Conservation (phyloP, 2,888 invertebrate genomes). For the Agrotis clavis region DNA sequence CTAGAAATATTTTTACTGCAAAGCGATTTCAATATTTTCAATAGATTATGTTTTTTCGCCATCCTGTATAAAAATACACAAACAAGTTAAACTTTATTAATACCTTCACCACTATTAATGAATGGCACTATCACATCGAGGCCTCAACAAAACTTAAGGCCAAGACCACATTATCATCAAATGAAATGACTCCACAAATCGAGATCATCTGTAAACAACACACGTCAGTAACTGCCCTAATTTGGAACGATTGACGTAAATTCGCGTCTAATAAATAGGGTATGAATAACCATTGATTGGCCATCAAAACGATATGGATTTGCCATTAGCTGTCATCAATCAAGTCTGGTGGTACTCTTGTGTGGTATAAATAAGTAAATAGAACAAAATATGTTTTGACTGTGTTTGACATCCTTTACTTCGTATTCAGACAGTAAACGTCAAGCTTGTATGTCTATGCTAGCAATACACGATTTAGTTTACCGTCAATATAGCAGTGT, state of each 20-base stretch:
- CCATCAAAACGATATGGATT: slow-evolving; percentile 54
- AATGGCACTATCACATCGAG: slow-evolving; percentile 1
- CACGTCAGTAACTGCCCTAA: slow-evolving; percentile 58
- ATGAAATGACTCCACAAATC: slow-evolving; percentile 38
- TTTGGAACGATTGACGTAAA: slow-evolving; percentile 70
- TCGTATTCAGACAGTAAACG: background rate
- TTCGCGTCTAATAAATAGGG: slow-evolving; percentile 42
- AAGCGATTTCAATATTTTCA: too few species aligned
- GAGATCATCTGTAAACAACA: slow-evolving; percentile 41
- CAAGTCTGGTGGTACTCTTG: slow-evolving; percentile 41
- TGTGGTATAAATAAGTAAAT: slow-evolving; percentile 10
- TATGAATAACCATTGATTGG: slow-evolving; percentile 54
- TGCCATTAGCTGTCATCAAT: slow-evolving; percentile 67
- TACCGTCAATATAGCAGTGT: too few species aligned
- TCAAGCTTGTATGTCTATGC: too few species aligned
- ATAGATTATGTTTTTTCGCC: too few species aligned
- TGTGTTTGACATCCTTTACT: background rate
- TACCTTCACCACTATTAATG: too few species aligned
- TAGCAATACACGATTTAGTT: too few species aligned
- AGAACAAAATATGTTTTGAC: background rate
- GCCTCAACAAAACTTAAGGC: slow-evolving; percentile 45
- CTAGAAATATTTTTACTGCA: too few species aligned
- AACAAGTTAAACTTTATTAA: too few species aligned
- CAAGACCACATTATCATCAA: slow-evolving; percentile 53
- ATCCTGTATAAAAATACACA: too few species aligned